Evolutionary conservation across 2,113 vertebrate genomes (phyloP).

Genomic region (Lethenteron reissneri): DNA sequence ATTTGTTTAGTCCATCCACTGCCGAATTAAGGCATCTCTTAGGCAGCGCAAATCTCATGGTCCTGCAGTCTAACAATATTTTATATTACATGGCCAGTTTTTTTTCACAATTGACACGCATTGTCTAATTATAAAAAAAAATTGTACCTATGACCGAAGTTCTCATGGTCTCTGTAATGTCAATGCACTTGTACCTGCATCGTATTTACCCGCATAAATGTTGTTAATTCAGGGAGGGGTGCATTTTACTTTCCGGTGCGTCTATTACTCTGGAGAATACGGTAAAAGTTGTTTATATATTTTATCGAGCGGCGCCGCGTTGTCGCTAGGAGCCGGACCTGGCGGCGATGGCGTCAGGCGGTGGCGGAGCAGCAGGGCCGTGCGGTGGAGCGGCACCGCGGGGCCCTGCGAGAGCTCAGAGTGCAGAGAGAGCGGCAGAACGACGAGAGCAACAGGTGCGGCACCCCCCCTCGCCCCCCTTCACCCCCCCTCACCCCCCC

Average conservation of each 20-base stretch:
- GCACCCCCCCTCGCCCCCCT: neutral
- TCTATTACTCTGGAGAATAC: neutral
- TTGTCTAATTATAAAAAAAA: conserved; percentile 8
- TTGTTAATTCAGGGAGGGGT: neutral
- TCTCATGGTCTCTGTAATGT: neutral
- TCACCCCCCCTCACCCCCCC: too few species aligned
- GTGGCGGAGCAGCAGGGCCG: conserved; percentile 33
- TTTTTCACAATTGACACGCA: too few species aligned
- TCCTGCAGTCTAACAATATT: too few species aligned
- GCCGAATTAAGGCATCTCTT: too few species aligned
- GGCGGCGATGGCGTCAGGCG: conserved; percentile 26
- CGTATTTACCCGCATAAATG: neutral
- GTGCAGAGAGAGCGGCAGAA: conserved; percentile 30
- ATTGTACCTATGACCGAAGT: neutral
- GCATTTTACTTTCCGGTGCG: neutral
- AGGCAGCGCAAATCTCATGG: too few species aligned
- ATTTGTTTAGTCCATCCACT: too few species aligned
- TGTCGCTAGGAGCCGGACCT: conserved; percentile 32
- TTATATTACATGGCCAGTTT: too few species aligned
- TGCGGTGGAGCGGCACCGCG: conserved; percentile 44
- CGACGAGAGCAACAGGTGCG: conserved; percentile 32
- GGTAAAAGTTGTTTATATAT: neutral
- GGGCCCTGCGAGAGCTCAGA: conserved; percentile 52
- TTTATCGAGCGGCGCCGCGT: too few species aligned
- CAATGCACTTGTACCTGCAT: neutral